These are phyloP conservation scores for Pemphredon lugubris DNA, from an alignment of 2,888 invertebrate species.

Conservation along the genomic window DNA sequence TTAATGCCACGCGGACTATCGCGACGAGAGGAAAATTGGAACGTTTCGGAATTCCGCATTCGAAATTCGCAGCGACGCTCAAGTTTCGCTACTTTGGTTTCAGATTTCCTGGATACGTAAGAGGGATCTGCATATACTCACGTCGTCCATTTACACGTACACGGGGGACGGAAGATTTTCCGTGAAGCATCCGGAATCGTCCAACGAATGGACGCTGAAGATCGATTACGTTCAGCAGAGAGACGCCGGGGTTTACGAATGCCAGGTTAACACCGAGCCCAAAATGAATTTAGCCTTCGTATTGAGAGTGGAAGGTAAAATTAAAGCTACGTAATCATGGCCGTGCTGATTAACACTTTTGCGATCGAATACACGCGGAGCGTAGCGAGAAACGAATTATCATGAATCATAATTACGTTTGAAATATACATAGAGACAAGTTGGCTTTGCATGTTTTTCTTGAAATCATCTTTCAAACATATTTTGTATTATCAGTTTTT, in stretches of 20 bases:
- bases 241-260: conserved; percentile 93
- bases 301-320: conserved; percentile 90
- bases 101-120: conserved; percentile 93
- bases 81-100: conserved; percentile 45
- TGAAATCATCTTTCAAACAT: background rate
- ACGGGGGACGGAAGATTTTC: conserved; percentile 94
- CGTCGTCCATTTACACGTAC: conserved; percentile 92
- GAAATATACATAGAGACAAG: no score
- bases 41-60: conserved; percentile 3
- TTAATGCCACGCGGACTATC: no score
- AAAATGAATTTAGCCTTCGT: conserved; percentile 93
- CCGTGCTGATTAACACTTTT: conserved; percentile 34
- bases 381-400: no score
- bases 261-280: conserved; percentile 94
- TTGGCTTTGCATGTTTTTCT: background rate
- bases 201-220: conserved; percentile 93
- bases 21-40: background rate
- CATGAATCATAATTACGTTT: background rate
- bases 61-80: conserved; percentile 9
- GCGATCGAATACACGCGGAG: no score
- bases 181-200: conserved; percentile 90
- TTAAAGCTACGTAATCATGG: conserved; percentile 12
- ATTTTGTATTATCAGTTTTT: no score
- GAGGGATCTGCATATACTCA: conserved; percentile 91
- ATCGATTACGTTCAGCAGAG: conserved; percentile 92